Conservation (phyloP, 2,888 invertebrate genomes). For the Cataglyphis altisquamis region DNA sequence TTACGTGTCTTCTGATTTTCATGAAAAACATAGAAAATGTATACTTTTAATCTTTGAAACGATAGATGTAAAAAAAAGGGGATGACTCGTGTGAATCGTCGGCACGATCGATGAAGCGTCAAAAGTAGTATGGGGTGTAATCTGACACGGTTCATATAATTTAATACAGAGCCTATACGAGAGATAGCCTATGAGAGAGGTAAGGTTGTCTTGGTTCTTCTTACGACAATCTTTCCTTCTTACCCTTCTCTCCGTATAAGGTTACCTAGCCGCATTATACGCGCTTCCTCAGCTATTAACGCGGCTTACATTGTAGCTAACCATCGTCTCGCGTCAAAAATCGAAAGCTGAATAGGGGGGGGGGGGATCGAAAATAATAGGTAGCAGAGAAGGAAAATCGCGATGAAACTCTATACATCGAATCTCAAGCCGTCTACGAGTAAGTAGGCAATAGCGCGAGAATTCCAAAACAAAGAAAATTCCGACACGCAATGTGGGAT, state of each 20-base stretch:
- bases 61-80: background rate
- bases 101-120: slow-evolving; percentile 61
- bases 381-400: slow-evolving; percentile 19
- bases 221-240: slow-evolving; percentile 11
- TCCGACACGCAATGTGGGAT: background rate
- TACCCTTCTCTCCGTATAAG: slow-evolving; percentile 49
- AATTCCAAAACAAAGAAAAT: slow-evolving; percentile 28
- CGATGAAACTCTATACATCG: slow-evolving; percentile 17
- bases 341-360: background rate
- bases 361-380: background rate
- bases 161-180: slow-evolving; percentile 66
- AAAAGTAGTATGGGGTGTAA: slow-evolving; percentile 71
- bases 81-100: slow-evolving; percentile 57
- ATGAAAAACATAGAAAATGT: background rate
- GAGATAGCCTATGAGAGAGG: slow-evolving; percentile 22
- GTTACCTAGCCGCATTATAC: slow-evolving; percentile 49
- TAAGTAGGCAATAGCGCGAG: background rate
- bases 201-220: slow-evolving; percentile 50
- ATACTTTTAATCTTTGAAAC: background rate
- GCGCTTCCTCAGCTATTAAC: slow-evolving; percentile 38
- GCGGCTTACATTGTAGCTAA: slow-evolving; percentile 46
- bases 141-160: slow-evolving; percentile 78
- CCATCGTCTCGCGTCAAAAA: slow-evolving; percentile 7
- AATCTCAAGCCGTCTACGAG: background rate
- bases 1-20: background rate